Conservation (phyloP, 2,113 vertebrate genomes). For the Scomber scombrus region DNA sequence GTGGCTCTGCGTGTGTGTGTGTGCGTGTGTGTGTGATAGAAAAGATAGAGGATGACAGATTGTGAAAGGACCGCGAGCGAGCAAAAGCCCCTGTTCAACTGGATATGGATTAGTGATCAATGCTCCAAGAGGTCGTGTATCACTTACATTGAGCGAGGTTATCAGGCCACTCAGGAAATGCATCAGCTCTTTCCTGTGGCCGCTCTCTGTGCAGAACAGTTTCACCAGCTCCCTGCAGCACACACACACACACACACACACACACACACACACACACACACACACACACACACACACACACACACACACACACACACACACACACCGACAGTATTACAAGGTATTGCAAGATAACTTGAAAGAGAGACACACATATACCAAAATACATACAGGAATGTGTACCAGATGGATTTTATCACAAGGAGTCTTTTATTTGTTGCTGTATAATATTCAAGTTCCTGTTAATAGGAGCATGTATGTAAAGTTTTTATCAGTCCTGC, state of each 20-base stretch:
- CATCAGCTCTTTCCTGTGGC: constrained; percentile 80
- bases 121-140: constrained; percentile 6
- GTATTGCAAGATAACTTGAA: background rate
- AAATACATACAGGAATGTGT: background rate
- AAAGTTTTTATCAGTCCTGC: no score
- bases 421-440: background rate
- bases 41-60: constrained; percentile 6
- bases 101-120: constrained; percentile 41
- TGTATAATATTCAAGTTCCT: background rate
- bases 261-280: constrained; percentile 5
- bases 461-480: background rate
- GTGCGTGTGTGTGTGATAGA: background rate
- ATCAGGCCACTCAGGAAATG: constrained; percentile 78
- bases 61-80: background rate
- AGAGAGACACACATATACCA: background rate
- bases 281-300: no score
- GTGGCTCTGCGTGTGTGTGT: constrained; percentile 1
- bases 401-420: background rate
- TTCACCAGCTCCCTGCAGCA: constrained; percentile 86
- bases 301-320: background rate
- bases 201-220: constrained; percentile 81
- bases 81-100: background rate
- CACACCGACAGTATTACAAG: constrained; percentile 23
- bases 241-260: constrained; percentile 4
- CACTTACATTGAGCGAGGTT: constrained; percentile 74